Conservation (phyloP, 37 sponge, comb jelly and placozoan genomes). For the Mnemiopsis leidyi region DNA sequence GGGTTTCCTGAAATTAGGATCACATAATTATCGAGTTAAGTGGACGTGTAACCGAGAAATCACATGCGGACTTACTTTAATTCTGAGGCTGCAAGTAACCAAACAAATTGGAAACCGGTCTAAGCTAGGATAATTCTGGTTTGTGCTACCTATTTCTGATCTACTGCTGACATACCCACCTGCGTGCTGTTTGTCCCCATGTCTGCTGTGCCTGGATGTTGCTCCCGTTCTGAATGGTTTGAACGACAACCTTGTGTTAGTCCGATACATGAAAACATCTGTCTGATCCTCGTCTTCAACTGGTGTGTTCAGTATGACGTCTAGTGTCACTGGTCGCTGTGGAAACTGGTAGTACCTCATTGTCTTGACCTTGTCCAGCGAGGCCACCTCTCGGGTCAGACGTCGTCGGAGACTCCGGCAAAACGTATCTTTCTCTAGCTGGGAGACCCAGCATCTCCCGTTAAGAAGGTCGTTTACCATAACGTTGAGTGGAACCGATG, state of each 20-base stretch:
- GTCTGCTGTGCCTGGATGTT: not conserved
- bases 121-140: no score
- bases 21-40: no score
- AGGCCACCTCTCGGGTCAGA: not conserved
- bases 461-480: not conserved
- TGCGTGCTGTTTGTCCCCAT: not conserved
- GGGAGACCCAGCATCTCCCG: not conserved
- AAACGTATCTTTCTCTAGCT: slow-evolving; percentile 3
- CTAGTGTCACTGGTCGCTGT: slow-evolving; percentile 8
- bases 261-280: slow-evolving; percentile 50
- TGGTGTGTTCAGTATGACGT: not conserved
- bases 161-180: no score
- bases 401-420: not conserved
- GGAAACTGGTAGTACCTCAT: slow-evolving; percentile 62
- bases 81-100: no score
- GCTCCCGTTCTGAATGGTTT: not conserved
- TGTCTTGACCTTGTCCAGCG: not conserved
- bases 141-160: no score
- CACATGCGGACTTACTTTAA: no score
- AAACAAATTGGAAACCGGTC: no score
- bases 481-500: not conserved
- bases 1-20: not conserved
- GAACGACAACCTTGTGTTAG: slow-evolving; percentile 56
- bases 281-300: slow-evolving; percentile 37
- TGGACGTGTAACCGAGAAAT: no score